Base-by-base conservation (phyloP, 2,797 vertebrate species). In the Gymnothorax reevesii region DNA sequence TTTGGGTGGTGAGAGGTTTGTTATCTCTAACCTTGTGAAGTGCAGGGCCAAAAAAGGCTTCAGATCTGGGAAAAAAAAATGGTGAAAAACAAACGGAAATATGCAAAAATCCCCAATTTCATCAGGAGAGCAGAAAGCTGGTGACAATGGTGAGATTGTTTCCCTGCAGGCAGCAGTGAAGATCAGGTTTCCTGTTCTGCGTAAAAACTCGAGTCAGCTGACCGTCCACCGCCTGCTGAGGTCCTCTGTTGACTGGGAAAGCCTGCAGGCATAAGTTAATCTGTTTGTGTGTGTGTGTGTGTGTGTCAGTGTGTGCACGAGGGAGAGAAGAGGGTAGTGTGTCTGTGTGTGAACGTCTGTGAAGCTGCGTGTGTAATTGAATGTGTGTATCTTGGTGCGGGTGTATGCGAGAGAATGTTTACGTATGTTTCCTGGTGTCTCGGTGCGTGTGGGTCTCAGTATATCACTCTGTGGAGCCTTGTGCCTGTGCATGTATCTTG, bases 201-300 rank as follows among this genome's bases (percentile, higher is more conserved):
- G 90, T 92, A 93, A 89, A 89, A 88, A 91, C 89, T 54, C 57
- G n/a, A 88, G 89, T 93, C 91, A 94, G 93, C 91, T 94, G 94
- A 93, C 92, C 84, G 5, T n/a, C 71, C 84, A 17, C 88, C 83
- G 64, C 80, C 84, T 89, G 86, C 79, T 87, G 84, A n/a, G 75
- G 22, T 59, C 75, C 86, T 88, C 85, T 91, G 91, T 86, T 86
- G 80, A 85, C 84, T 71, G 82, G 55, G 83, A 84, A 86, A 84
- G 79, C 69, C 84, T 87, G 85, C 82, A 87, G 87, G 86, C 87
- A 69, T 82, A 75, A 62, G 62, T n/a, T 83, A 80, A 79, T 17
- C 17, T 20, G 60, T 10, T 10, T 57, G n/a, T 57, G n/a, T 83
- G 80, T 83, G 27, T 60, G 54, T 80, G 57, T 88, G 13, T 83